These are phyloP conservation scores for Nothura maculosa DNA, from an alignment of 2,797 vertebrate genomes.

Conservation along the genomic window DNA sequence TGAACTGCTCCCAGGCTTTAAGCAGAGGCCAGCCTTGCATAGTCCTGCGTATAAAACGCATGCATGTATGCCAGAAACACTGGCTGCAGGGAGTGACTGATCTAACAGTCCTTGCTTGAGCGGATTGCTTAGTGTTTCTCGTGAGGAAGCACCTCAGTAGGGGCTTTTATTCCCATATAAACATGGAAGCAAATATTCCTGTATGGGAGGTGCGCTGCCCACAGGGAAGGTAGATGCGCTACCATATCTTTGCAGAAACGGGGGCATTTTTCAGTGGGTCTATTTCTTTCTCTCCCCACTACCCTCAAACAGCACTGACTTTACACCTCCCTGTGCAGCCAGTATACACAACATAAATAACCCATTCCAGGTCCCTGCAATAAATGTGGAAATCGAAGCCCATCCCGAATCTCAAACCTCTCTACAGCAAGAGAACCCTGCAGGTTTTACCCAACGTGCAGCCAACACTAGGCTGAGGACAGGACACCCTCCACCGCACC, in stretches of 20 bases:
- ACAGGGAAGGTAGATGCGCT: no score
- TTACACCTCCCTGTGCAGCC: not conserved
- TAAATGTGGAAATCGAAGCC: not conserved
- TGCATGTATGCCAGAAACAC: not conserved
- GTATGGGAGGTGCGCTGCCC: not conserved
- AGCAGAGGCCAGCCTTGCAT: fast-evolving
- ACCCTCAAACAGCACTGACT: not conserved
- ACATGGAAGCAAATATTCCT: not conserved
- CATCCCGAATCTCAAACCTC: not conserved
- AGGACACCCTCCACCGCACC: not conserved
- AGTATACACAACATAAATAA: not conserved
- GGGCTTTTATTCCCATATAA: not conserved
- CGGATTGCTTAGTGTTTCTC: not conserved
- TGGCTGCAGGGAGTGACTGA: not conserved
- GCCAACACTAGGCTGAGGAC: no score
- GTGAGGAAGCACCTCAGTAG: not conserved
- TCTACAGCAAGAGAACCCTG: not conserved
- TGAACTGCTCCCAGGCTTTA: not conserved
- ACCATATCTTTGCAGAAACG: not conserved
- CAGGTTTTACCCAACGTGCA: not conserved
- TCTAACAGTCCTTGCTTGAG: not conserved
- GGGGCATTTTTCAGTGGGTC: not conserved
- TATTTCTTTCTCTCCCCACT: not conserved
- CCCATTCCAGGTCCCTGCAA: not conserved
- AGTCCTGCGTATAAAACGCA: not conserved